Percentiles rank a stretch among this genome's conserved stretches.
phyloP scores from a whole-genome alignment of 2,888 invertebrate species.

The Escarpia spicata region DNA sequence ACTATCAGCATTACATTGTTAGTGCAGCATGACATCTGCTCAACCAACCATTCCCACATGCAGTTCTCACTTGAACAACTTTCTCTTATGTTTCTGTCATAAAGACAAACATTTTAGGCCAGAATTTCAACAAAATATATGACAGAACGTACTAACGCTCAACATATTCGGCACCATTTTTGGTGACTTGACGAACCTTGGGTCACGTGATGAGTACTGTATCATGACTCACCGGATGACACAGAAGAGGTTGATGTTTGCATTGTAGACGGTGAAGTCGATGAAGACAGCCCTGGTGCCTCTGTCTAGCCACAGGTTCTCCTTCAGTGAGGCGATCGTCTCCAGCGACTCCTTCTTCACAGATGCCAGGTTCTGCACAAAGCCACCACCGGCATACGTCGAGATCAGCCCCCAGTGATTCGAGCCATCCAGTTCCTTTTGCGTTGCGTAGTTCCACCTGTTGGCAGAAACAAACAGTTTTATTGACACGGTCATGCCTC shows the following conservation, averaged over 20 bases:
- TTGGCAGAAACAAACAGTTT: not conserved
- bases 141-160: too few species aligned
- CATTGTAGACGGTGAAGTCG: slow-evolving; percentile 77
- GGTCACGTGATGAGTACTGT: too few species aligned
- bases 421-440: slow-evolving; percentile 64
- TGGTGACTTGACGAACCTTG: too few species aligned
- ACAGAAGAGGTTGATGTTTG: slow-evolving; percentile 75
- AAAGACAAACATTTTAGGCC: too few species aligned
- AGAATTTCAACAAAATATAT: too few species aligned
- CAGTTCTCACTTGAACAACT: too few species aligned
- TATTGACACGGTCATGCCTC: not conserved
- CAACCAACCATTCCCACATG: too few species aligned
- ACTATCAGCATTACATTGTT: too few species aligned
- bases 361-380: slow-evolving; percentile 66
- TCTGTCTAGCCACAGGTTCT: slow-evolving; percentile 72
- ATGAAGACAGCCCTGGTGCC: slow-evolving; percentile 75
- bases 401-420: slow-evolving; percentile 68
- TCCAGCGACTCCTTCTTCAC: slow-evolving; percentile 61
- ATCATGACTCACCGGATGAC: slow-evolving; percentile 66
- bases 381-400: slow-evolving; percentile 58
- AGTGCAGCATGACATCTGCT: too few species aligned
- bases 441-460: slow-evolving; percentile 66
- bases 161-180: too few species aligned
- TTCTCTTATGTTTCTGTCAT: too few species aligned
- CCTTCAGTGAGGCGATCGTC: slow-evolving; percentile 67